Evolutionary conservation across 2,888 invertebrate species (phyloP), one percentile per base, ranked within the genome.

Genomic region (Allacma fusca): DNA sequence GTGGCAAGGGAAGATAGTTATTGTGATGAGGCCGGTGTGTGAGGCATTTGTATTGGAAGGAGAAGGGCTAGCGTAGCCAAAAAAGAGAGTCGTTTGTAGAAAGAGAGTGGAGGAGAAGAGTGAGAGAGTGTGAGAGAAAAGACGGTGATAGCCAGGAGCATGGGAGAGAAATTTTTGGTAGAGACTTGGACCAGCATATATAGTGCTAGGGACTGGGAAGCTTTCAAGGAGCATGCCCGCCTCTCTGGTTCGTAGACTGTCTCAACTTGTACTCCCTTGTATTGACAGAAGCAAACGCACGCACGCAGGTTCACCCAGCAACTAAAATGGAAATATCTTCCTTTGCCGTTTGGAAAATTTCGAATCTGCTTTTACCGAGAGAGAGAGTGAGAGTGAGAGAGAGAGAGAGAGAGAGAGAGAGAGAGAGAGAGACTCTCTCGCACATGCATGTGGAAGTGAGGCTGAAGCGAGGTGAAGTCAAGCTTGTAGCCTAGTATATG

Each of bases 231-330:
- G 71, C 71, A 70, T 76, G 69, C 68, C 68, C 71, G 59, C 68
- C 29, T 43, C 70, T 23, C 64, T 76, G 29, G 34, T 67, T 57
- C 75, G 21, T 59, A 40, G 43, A 40, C 59, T 59, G 24, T 21
- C 57, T 29, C 59, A 59, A 26, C 19, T 29, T 69, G 43, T 44
- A 50, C 70, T 57, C 34, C 68, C 40, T 40, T 71, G 21, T 71
- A 71, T 71, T 71, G 71, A 71, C 71, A 71, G 71, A 71, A 59
- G 71, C 29, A 71, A 71, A 71, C 57, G 71, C 71, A 71, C 29
- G 57, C 71, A 71, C 71, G 71, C 71, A 71, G 71, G 29, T 57
- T 71, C 68, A 68, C 1, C 40, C 28, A 26, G 13, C 40, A 70
- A 70, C 16, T 44, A 57, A 59, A 59, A 71, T 59, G 71, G 70